Evolutionary conservation across 92 coral and sea anemone species (phyloP).

Genomic region (Epizoanthus illoricatus): DNA sequence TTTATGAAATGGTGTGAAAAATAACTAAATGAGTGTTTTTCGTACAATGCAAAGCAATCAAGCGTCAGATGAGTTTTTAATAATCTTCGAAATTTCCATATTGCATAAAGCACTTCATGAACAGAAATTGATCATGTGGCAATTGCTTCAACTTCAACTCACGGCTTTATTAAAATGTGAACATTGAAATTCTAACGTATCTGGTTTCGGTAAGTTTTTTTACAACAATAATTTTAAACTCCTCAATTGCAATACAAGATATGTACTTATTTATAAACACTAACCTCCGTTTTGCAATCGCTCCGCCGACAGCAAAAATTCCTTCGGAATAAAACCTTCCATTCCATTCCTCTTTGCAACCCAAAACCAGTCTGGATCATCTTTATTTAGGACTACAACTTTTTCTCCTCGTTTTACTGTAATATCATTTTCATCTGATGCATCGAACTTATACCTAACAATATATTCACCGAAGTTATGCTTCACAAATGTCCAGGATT

Average conservation of each 20-base stretch:
- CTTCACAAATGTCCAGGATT: slow-evolving; percentile 64
- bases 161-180: background rate
- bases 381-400: slow-evolving; percentile 81
- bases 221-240: background rate
- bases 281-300: slow-evolving; percentile 61
- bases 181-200: too few species aligned
- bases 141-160: background rate
- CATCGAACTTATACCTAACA: slow-evolving; percentile 82
- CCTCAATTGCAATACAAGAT: too few species aligned
- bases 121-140: too few species aligned
- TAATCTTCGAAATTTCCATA: background rate
- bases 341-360: slow-evolving; percentile 59
- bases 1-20: slow-evolving; percentile 18
- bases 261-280: slow-evolving; percentile 9
- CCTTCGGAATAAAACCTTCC: slow-evolving; percentile 94
- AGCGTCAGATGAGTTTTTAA: slow-evolving; percentile 12
- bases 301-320: slow-evolving; percentile 65
- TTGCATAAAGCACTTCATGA: background rate
- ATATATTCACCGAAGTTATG: slow-evolving; percentile 76
- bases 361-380: slow-evolving; percentile 97
- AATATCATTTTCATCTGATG: slow-evolving; percentile 87
- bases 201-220: background rate
- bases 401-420: slow-evolving; percentile 77
- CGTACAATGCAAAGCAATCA: slow-evolving; percentile 20
- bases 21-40: slow-evolving; percentile 6